A percentile compares a stretch with the other conserved stretches of the same genome.
Evolutionary conservation across 2,113 vertebrate genomes (phyloP).

Genomic region (Odocoileus hemionus): DNA sequence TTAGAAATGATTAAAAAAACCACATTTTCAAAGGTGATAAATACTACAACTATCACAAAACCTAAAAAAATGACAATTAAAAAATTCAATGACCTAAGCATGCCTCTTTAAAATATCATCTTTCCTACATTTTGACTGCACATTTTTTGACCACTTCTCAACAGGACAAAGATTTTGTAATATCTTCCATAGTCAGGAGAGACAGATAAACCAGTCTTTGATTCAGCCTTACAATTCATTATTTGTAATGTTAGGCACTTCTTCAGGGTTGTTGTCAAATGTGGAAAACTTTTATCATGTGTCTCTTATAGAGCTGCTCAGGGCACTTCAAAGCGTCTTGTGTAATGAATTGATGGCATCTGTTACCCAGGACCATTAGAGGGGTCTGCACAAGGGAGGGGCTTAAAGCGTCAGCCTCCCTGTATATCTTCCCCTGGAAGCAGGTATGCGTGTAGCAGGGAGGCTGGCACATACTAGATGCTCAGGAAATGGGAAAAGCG

Average conservation of each 20-base stretch:
- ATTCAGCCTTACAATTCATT: background rate
- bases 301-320: background rate
- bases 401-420: background rate
- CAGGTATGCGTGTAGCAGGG: background rate
- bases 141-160: background rate
- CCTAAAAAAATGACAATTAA: background rate
- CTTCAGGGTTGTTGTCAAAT: background rate
- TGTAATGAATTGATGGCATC: background rate
- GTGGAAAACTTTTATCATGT: background rate
- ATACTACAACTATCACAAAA: background rate
- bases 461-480: background rate
- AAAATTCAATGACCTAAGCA: background rate
- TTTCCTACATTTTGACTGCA: background rate
- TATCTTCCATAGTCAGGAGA: background rate
- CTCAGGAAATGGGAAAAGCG: background rate
- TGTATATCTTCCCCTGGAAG: background rate
- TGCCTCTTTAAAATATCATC: background rate
- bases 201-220: background rate
- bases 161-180: background rate
- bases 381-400: background rate
- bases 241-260: background rate
- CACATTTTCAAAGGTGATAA: background rate
- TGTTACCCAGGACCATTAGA: background rate
- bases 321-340: background rate
- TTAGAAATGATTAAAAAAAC: background rate